A percentile compares a stretch with the other conserved stretches of the same genome.
Conservation (phyloP, 2,797 vertebrate species). For the Crenichthys baileyi region DNA sequence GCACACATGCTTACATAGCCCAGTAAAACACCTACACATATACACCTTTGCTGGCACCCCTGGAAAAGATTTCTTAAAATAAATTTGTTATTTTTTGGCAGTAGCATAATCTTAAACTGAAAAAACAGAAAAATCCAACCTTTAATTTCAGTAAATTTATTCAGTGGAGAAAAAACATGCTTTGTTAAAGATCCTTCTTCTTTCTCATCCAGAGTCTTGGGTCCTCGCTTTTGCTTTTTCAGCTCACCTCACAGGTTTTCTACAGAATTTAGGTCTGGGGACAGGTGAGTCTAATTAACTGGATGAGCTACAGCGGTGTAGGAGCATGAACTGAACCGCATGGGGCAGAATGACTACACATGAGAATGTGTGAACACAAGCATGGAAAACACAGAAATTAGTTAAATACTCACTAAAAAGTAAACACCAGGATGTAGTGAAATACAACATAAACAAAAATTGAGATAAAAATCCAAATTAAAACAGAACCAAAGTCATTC, state of each 20-base stretch:
- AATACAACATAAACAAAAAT: too few species aligned
- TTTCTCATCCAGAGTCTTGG: neutral
- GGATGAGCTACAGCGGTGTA: too few species aligned
- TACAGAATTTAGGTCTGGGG: too few species aligned
- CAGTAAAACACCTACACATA: neutral
- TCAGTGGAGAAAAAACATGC: neutral
- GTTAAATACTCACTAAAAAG: too few species aligned
- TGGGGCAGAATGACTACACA: too few species aligned
- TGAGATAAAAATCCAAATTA: too few species aligned
- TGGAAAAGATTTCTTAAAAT: neutral
- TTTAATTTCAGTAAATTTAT: neutral
- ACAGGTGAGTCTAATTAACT: too few species aligned
- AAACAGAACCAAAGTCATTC: too few species aligned
- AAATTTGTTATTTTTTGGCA: neutral
- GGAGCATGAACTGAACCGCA: too few species aligned
- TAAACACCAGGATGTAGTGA: too few species aligned
- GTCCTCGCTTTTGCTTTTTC: neutral
- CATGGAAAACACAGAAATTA: too few species aligned
- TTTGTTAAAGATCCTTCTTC: neutral
- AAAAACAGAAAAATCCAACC: neutral
- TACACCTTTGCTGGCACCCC: constrained; percentile 1
- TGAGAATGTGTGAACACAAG: too few species aligned
- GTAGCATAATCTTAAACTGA: neutral
- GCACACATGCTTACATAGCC: constrained; percentile 11
- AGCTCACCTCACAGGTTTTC: neutral